Base-by-base conservation (phyloP, 2,888 invertebrate species). In the Chaitophorus viminalis region DNA sequence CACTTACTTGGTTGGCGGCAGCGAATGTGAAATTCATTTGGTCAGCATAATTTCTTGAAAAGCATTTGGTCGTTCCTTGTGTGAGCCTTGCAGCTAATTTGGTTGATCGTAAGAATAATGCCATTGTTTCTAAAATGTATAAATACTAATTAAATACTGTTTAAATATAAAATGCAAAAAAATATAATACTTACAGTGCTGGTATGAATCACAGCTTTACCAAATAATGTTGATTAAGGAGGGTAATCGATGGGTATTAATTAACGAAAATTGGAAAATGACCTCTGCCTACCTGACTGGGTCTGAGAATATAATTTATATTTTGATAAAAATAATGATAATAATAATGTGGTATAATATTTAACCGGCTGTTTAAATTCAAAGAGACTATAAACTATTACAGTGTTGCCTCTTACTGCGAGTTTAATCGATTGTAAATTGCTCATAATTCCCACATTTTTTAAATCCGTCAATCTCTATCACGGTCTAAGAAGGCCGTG, bases 11-110 rank as follows among this genome's bases (percentile, higher is more conserved):
- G 91, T 97, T 96, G 88, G 96, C 97, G 90, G 97, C 96, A 90
- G 97, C 97, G 92, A 98, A 95, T 83, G 97, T 97, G 90, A 98
- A 95, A 90, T 95, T 95, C 96, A 97, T 96, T 89, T 91, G 92
- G 60, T 95, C 95, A 74, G 96, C 95, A 91, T 95, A 97, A 88
- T 93, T 93, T 88, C 92, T 90, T 68, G 89, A 90, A 68, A 86
- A 70, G 25, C 88, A 89, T 82, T 72, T 75, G 21, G 85, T 25
- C n/a, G 65, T 60, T 54, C 78, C 82, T 86, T 68, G 79, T 29
- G 75, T 83, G 1, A 89, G 74, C 8, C 46, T 79, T 14, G 89
- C 60, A n/a, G 83, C 85, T 33, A 89, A 82, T 82, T 78, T 81
- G 21, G 78, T 82, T 3, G 89, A 89, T 88, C 89, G 77, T 31